These are phyloP conservation scores for Thinocorus orbignyianus DNA, from an alignment of 2,113 vertebrate species.

Conservation along the genomic window DNA sequence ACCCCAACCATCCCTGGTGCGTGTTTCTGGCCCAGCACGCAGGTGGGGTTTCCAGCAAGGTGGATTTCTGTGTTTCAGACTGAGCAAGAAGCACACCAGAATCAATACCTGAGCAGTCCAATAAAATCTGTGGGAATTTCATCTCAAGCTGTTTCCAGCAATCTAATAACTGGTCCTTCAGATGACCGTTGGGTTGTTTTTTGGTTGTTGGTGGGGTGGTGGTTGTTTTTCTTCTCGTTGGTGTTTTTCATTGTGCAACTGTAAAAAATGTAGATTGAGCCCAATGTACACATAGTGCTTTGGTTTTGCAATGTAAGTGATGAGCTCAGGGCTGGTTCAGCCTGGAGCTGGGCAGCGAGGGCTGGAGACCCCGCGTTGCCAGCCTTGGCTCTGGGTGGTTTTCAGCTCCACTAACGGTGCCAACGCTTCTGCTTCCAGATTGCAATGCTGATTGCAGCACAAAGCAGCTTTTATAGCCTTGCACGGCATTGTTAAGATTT, in stretches of 20 bases:
- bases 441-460: background rate
- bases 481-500: rapidly evolving
- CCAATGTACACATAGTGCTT: background rate
- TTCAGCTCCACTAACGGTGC: background rate
- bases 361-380: background rate
- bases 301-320: background rate
- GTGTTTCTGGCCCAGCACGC: rapidly evolving
- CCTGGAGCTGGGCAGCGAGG: background rate
- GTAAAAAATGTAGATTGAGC: background rate
- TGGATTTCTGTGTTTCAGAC: background rate
- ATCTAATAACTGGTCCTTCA: background rate
- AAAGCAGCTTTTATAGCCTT: background rate
- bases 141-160: background rate
- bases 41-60: background rate
- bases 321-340: background rate
- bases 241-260: background rate
- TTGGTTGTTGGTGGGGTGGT: background rate
- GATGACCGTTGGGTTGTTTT: background rate
- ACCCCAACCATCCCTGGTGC: rapidly evolving
- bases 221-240: background rate
- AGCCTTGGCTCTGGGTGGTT: background rate
- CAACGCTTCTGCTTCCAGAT: background rate
- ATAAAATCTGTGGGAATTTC: slow-evolving; percentile 7
- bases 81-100: background rate
- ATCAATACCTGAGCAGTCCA: background rate